Conservation (phyloP, 2,888 invertebrate genomes). For the Torymus auratus region DNA sequence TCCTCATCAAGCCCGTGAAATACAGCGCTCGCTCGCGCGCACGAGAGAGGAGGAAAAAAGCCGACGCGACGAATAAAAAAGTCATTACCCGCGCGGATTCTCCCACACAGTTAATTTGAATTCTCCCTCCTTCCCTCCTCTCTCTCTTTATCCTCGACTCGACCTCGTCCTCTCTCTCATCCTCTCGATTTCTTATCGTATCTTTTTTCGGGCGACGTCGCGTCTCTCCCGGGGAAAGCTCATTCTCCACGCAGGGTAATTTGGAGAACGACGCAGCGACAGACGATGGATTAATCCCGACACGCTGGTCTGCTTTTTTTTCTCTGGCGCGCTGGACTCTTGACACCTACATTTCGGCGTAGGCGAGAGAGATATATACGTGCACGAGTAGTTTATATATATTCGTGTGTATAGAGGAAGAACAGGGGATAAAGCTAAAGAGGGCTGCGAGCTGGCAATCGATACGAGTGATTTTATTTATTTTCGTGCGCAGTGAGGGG, state of each 20-base stretch:
- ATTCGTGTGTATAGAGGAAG: too few relatives aligned
- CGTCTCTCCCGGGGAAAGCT: slow-evolving; percentile 8
- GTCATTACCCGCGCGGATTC: slow-evolving; percentile 16
- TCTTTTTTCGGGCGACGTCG: too few relatives aligned
- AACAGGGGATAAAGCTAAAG: not conserved
- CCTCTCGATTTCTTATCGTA: slow-evolving; percentile 21
- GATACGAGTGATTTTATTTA: slow-evolving; percentile 12
- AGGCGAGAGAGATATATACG: too few relatives aligned
- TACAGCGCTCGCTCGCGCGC: not conserved
- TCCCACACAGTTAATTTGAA: slow-evolving; percentile 36
- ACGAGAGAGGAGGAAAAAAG: not conserved
- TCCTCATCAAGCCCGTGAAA: slow-evolving; percentile 10
- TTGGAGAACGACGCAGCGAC: slow-evolving; percentile 34
- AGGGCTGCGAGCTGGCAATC: not conserved
- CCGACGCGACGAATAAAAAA: not conserved
- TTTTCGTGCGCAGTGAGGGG: not conserved
- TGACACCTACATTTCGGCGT: slow-evolving; percentile 15
- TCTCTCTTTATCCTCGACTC: too few relatives aligned
- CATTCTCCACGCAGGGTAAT: slow-evolving; percentile 32
- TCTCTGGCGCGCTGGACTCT: not conserved
- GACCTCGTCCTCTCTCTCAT: not conserved
- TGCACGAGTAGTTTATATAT: too few relatives aligned
- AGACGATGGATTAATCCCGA: slow-evolving; percentile 41
- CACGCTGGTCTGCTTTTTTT: not conserved
- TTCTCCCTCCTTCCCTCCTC: not conserved